phyloP scores from a whole-genome alignment of 23 tunicate genomes.

The Halocynthia roretzi region DNA sequence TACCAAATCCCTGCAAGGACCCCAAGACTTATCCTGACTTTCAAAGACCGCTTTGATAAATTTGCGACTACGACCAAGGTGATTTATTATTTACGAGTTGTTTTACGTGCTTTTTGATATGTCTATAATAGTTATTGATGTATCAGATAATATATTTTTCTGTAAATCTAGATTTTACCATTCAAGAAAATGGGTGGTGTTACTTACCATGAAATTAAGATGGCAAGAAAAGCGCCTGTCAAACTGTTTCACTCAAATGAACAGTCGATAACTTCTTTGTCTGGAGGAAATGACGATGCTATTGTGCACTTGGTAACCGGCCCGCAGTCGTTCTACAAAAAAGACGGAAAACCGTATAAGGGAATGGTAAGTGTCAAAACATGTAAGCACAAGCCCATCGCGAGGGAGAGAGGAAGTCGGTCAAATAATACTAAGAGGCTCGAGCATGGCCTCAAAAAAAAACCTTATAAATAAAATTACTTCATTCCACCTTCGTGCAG shows the following conservation, averaged over 20 bases:
- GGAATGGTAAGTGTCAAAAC: conserved; percentile 19
- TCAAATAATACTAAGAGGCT: too few species aligned
- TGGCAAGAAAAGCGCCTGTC: conserved; percentile 32
- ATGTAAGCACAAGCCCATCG: neutral
- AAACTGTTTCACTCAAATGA: conserved; percentile 9
- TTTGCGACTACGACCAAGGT: conserved; percentile 66
- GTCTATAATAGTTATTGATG: neutral
- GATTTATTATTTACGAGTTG: neutral
- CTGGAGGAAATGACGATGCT: neutral
- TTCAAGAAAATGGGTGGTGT: conserved; percentile 60
- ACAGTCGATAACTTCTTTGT: neutral
- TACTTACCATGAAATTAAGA: conserved; percentile 36
- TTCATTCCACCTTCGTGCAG: too few species aligned
- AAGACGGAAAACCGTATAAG: conserved; percentile 36
- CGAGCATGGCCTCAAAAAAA: too few species aligned
- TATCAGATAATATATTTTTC: neutral
- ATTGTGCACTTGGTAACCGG: conserved; percentile 21
- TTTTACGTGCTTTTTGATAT: neutral
- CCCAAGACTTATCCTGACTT: conserved; percentile 52
- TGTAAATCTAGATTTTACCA: conserved; percentile 32
- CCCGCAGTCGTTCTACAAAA: conserved; percentile 40
- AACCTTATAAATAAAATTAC: too few species aligned
- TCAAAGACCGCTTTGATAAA: conserved; percentile 34
- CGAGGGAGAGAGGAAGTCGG: too few species aligned
- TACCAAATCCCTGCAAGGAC: neutral